phyloP scores from a whole-genome alignment of 2,888 invertebrate genomes.

The Flexamia atlantica region DNA sequence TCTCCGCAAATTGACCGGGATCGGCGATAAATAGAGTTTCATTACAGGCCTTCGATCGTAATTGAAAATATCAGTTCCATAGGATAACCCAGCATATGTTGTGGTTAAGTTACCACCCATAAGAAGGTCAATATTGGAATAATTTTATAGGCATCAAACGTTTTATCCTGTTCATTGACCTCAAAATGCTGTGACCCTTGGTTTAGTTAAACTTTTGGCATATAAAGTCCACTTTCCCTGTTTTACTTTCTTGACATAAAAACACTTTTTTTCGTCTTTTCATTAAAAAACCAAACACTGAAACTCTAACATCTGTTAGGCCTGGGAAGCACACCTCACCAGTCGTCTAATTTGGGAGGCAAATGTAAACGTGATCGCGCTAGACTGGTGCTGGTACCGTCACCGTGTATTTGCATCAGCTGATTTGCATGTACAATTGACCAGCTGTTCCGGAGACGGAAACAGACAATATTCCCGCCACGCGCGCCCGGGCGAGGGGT shows the following conservation, averaged over 20 bases:
- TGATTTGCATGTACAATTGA: conserved; percentile 31
- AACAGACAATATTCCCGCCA: conserved; percentile 7
- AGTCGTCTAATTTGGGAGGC: not conserved
- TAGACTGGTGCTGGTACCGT: not conserved
- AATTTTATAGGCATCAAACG: too few species aligned
- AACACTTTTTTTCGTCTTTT: too few species aligned
- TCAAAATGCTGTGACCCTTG: too few species aligned
- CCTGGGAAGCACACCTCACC: not conserved
- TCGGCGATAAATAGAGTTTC: conserved; percentile 29
- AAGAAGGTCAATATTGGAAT: too few species aligned
- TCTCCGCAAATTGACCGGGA: conserved; percentile 3
- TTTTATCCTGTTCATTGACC: too few species aligned
- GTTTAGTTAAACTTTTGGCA: too few species aligned
- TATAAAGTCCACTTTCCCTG: too few species aligned
- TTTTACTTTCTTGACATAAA: too few species aligned
- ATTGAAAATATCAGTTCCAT: conserved; percentile 24
- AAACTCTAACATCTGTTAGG: not conserved
- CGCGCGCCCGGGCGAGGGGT: not conserved
- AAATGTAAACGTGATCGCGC: not conserved
- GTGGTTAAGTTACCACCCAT: too few species aligned
- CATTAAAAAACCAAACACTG: too few species aligned
- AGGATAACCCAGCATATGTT: not conserved
- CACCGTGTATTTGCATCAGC: too few species aligned
- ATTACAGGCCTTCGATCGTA: conserved; percentile 27
- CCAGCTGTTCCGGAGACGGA: conserved; percentile 14